A percentile compares a stretch with the other conserved stretches of the same genome.
Conservation (phyloP, 92 coral and sea anemone genomes). For the Paragorgia papillata region DNA sequence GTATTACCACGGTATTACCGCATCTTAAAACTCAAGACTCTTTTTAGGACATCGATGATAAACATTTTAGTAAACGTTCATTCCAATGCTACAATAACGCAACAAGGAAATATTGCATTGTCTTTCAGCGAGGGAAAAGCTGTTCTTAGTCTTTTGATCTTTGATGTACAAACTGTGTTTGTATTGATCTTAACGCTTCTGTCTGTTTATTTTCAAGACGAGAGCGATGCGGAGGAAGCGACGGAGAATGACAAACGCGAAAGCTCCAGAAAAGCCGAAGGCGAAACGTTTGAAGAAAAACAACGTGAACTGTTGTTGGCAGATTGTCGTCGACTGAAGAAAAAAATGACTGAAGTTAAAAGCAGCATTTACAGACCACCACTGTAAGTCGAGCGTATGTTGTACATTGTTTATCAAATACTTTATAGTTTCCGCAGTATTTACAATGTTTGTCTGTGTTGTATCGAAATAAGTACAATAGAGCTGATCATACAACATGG, state of each 20-base stretch:
- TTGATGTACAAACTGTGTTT: not conserved
- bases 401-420: too few species aligned
- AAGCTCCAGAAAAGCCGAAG: slow-evolving; percentile 37
- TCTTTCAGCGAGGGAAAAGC: too few species aligned
- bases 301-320: slow-evolving; percentile 77
- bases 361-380: slow-evolving; percentile 71
- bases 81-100: too few species aligned
- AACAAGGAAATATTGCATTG: too few species aligned
- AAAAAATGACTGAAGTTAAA: slow-evolving; percentile 71
- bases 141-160: not conserved
- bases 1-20: too few species aligned
- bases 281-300: slow-evolving; percentile 64
- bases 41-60: too few species aligned
- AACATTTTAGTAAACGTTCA: too few species aligned
- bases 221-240: not conserved
- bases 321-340: slow-evolving; percentile 75
- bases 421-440: not conserved
- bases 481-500: too few species aligned
- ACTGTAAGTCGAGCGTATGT: slow-evolving; percentile 63
- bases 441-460: not conserved
- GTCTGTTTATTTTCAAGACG: not conserved
- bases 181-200: not conserved
- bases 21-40: too few species aligned
- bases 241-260: not conserved
- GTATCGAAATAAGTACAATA: not conserved